These are phyloP conservation scores for Notolabrus celidotus DNA, from an alignment of 2,797 vertebrate genomes.

Conservation along the genomic window DNA sequence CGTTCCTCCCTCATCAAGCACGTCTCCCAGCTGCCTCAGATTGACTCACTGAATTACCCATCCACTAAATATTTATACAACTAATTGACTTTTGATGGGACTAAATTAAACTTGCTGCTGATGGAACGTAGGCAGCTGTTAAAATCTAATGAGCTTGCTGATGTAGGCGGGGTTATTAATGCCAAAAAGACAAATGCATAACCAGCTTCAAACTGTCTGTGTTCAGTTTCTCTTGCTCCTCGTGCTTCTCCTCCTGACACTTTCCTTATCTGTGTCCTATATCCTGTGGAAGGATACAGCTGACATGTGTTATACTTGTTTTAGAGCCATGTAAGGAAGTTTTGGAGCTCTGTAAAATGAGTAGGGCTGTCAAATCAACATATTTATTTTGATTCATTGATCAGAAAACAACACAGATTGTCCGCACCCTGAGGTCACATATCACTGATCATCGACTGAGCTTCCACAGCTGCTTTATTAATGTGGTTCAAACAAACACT, in stretches of 20 bases:
- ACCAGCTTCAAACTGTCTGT: background rate
- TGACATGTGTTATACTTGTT: background rate
- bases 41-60: slow-evolving; percentile 19
- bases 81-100: slow-evolving; percentile 8
- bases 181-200: background rate
- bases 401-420: too few relatives aligned
- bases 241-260: background rate
- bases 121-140: background rate
- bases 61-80: slow-evolving; percentile 13
- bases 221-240: background rate
- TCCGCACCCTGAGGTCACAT: too few relatives aligned
- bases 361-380: too few relatives aligned
- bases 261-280: background rate
- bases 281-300: too few relatives aligned
- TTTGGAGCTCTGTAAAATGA: background rate
- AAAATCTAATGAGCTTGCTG: background rate
- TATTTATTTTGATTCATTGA: too few relatives aligned
- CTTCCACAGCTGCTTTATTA: too few relatives aligned
- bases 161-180: slow-evolving; percentile 5
- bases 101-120: background rate
- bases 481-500: too few relatives aligned
- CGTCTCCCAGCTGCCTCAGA: slow-evolving; percentile 3
- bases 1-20: slow-evolving; percentile 1
- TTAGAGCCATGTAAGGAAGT: background rate
- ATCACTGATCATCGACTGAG: too few relatives aligned